Percentiles rank a stretch among this genome's conserved stretches.
These are phyloP conservation scores for Diaperis boleti DNA, from an alignment of 2,888 invertebrate genomes.

Conservation along the genomic window DNA sequence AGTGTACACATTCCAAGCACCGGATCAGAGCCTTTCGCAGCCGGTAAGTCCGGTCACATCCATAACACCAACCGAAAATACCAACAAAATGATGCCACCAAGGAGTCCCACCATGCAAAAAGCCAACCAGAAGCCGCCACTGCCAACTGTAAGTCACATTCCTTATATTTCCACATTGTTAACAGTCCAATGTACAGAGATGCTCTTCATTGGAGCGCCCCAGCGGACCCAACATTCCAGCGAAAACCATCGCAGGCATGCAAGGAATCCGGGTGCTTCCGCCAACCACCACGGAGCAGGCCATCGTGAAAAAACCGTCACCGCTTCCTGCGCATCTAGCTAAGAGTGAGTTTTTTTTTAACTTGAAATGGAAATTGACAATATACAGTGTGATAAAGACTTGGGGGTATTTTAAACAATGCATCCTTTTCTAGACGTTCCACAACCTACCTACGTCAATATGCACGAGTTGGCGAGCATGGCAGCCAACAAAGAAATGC, in stretches of 20 bases:
- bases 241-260: conserved; percentile 66
- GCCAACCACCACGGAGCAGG: conserved; percentile 68
- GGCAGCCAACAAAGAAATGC: conserved; percentile 79
- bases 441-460: conserved; percentile 89
- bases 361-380: too few species aligned
- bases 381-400: too few species aligned
- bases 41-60: conserved; percentile 67
- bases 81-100: conserved; percentile 55
- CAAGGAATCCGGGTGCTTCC: conserved; percentile 65
- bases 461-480: conserved; percentile 90
- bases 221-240: conserved; percentile 69
- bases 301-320: conserved; percentile 72
- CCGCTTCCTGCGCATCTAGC: conserved; percentile 82
- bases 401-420: too few species aligned
- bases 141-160: conserved; percentile 75
- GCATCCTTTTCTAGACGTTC: conserved; percentile 60
- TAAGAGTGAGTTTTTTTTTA: conserved; percentile 74
- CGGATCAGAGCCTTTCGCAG: conserved; percentile 72
- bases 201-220: conserved; percentile 91
- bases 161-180: not conserved
- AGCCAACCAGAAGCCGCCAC: conserved; percentile 70
- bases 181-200: conserved; percentile 67
- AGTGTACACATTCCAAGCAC: conserved; percentile 89
- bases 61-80: conserved; percentile 57
- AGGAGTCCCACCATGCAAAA: conserved; percentile 65